phyloP scores from a whole-genome alignment of 2,888 invertebrate genomes.

The Meloe dianella region DNA sequence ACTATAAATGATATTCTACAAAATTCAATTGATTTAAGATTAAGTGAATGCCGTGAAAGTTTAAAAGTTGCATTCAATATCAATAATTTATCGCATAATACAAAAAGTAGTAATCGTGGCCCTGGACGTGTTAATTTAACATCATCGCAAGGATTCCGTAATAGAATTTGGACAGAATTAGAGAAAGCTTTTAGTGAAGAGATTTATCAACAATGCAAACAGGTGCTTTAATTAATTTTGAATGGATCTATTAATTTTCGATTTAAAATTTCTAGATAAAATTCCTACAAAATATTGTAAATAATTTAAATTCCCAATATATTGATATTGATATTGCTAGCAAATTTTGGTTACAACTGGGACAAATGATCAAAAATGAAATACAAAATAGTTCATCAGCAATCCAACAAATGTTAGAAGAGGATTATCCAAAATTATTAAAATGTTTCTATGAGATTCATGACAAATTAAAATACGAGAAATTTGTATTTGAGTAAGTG shows the following conservation, averaged over 20 bases:
- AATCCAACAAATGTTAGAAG: constrained; percentile 83
- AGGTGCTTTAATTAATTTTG: constrained; percentile 58
- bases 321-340: constrained; percentile 60
- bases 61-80: constrained; percentile 63
- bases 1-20: constrained; percentile 62
- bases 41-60: constrained; percentile 63
- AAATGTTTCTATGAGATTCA: constrained; percentile 80
- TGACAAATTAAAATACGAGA: constrained; percentile 69
- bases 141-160: constrained; percentile 63
- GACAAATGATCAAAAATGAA: constrained; percentile 61
- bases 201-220: constrained; percentile 74
- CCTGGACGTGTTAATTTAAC: constrained; percentile 65
- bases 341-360: constrained; percentile 64
- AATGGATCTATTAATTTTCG: too few species aligned
- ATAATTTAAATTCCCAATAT: constrained; percentile 60
- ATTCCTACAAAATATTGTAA: constrained; percentile 62
- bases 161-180: constrained; percentile 85
- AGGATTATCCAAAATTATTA: constrained; percentile 86
- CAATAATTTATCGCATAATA: constrained; percentile 33
- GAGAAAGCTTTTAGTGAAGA: constrained; percentile 83
- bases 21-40: constrained; percentile 62
- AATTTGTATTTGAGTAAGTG: constrained; percentile 66
- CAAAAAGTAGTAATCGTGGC: constrained; percentile 53
- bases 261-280: constrained; percentile 50
- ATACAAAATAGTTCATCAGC: constrained; percentile 63